These are phyloP conservation scores for Lasaia peninsularis DNA, from an alignment of 1,140 invertebrate genomes.

Conservation along the genomic window DNA sequence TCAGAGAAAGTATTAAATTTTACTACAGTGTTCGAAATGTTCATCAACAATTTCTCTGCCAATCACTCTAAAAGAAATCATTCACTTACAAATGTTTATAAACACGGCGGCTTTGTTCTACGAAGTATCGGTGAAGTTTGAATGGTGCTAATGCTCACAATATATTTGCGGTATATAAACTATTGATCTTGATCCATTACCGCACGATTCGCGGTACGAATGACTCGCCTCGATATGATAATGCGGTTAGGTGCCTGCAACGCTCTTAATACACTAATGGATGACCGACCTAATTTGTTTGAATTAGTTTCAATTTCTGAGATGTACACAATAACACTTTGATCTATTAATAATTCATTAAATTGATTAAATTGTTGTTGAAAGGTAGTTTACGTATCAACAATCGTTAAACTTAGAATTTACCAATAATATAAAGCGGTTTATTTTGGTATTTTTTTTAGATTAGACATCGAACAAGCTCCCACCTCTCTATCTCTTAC, in stretches of 20 bases:
- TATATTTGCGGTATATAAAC: slow-evolving; percentile 9
- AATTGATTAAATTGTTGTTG: neutral
- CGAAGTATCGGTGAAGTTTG: neutral
- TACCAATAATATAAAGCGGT: too few species aligned
- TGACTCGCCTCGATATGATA: slow-evolving; percentile 8
- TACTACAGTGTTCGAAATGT: too few species aligned
- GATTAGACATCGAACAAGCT: too few species aligned
- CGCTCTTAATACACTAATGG: slow-evolving; percentile 8
- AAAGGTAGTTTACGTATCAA: too few species aligned
- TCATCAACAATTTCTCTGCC: too few species aligned
- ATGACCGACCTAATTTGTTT: slow-evolving; percentile 1
- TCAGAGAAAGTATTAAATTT: too few species aligned
- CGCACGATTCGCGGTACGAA: slow-evolving; percentile 5
- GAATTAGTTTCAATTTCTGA: neutral
- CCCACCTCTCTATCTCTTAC: too few species aligned
- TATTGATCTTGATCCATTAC: slow-evolving; percentile 13
- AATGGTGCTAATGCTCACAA: slow-evolving; percentile 6
- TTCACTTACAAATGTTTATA: too few species aligned
- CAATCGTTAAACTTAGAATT: too few species aligned
- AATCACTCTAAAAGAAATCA: too few species aligned
- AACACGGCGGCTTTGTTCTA: neutral
- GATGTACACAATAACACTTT: neutral
- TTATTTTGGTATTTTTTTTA: too few species aligned
- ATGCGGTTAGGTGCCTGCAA: neutral
- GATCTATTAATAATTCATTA: neutral